A percentile compares a stretch with the other conserved stretches of the same genome.
phyloP scores from a whole-genome alignment of 2,797 vertebrate genomes.

The Trachops cirrhosus region DNA sequence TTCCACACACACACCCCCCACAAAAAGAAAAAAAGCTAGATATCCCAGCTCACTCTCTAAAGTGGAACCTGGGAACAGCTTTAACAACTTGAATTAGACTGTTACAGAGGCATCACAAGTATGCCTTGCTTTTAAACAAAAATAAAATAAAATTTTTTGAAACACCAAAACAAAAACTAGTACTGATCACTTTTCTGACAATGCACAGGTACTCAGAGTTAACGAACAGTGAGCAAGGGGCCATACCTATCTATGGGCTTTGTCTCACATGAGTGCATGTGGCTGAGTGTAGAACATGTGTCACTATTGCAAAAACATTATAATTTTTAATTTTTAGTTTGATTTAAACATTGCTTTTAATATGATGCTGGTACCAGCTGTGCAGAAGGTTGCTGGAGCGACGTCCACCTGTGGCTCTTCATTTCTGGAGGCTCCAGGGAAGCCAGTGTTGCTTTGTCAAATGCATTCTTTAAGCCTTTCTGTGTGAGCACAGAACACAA shows the following conservation, averaged over 20 bases:
- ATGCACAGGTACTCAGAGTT: slow-evolving; percentile 69
- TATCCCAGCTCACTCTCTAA: slow-evolving; percentile 66
- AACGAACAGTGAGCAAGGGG: slow-evolving; percentile 79
- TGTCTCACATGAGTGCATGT: slow-evolving; percentile 77
- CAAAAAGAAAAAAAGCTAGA: slow-evolving; percentile 35
- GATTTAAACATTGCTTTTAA: slow-evolving; percentile 89
- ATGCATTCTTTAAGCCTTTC: slow-evolving; percentile 99
- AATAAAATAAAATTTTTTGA: slow-evolving; percentile 54
- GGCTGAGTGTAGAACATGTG: slow-evolving; percentile 82
- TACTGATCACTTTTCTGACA: slow-evolving; percentile 81
- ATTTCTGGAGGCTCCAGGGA: slow-evolving; percentile 98
- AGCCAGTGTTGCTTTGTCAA: slow-evolving; percentile 99
- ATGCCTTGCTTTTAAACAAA: slow-evolving; percentile 82
- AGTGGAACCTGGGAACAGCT: slow-evolving; percentile 67
- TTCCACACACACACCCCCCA: background rate
- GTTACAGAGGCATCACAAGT: slow-evolving; percentile 82
- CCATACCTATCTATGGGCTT: slow-evolving; percentile 77
- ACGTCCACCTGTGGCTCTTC: slow-evolving; percentile 97
- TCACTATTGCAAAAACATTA: slow-evolving; percentile 89
- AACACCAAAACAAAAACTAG: slow-evolving; percentile 82
- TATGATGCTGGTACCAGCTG: slow-evolving; percentile 86
- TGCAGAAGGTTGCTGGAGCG: slow-evolving; percentile 84
- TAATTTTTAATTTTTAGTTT: slow-evolving; percentile 87
- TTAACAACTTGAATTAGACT: slow-evolving; percentile 81
- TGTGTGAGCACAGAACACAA: slow-evolving; percentile 98